Percentiles rank a stretch among this genome's conserved stretches.
phyloP scores from a whole-genome alignment of 2,113 vertebrate species.

The Panthera uncia region DNA sequence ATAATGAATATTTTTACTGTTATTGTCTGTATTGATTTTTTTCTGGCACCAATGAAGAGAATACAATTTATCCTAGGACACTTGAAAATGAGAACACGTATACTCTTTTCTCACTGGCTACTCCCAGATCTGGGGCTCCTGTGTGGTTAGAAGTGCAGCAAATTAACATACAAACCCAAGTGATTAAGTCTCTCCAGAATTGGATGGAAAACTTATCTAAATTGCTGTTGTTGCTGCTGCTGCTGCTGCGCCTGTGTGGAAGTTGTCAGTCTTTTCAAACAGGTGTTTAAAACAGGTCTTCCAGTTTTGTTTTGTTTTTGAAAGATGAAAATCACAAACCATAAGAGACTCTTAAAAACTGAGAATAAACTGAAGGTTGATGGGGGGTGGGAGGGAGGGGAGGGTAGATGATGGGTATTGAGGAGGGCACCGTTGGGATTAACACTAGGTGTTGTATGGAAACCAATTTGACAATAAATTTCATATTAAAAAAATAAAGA shows the following conservation, averaged over 20 bases:
- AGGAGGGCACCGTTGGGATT: too few relatives aligned
- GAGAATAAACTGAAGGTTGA: too few relatives aligned
- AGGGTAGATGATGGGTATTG: too few relatives aligned
- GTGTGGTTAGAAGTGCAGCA: background rate
- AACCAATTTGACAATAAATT: too few relatives aligned
- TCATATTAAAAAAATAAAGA: background rate
- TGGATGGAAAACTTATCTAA: slow-evolving; percentile 52
- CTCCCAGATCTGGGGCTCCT: slow-evolving; percentile 21
- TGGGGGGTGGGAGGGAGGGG: too few relatives aligned
- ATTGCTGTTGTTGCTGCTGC: slow-evolving; percentile 36
- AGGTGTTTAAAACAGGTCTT: background rate
- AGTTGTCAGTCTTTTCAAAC: slow-evolving; percentile 9
- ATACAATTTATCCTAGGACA: slow-evolving; percentile 36
- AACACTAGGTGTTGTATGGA: too few relatives aligned
- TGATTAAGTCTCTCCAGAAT: slow-evolving; percentile 65
- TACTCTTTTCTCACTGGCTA: slow-evolving; percentile 40
- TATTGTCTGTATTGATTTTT: slow-evolving; percentile 37
- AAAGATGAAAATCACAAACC: background rate
- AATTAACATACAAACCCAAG: slow-evolving; percentile 68
- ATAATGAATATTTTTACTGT: slow-evolving; percentile 43
- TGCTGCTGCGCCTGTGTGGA: background rate
- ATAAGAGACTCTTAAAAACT: too few relatives aligned
- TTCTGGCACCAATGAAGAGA: slow-evolving; percentile 4
- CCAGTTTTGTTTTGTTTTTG: background rate
- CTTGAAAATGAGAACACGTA: slow-evolving; percentile 26